Percentiles rank a stretch among this genome's conserved stretches.
These are phyloP conservation scores for Cylas formicarius DNA, from an alignment of 1,140 invertebrate genomes.

Conservation along the genomic window DNA sequence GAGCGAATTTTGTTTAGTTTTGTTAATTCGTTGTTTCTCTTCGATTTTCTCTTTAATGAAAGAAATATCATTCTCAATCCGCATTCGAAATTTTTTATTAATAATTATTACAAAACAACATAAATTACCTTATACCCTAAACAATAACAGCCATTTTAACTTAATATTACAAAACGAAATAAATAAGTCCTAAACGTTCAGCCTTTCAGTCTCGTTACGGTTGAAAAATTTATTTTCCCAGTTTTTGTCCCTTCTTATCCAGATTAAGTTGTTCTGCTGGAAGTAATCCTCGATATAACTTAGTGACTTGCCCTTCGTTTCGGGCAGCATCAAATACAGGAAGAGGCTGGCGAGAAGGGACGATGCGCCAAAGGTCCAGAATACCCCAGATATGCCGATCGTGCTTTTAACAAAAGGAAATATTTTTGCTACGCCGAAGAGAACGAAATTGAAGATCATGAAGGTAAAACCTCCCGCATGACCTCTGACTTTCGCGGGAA, in stretches of 20 bases:
- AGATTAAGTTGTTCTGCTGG: conserved; percentile 51
- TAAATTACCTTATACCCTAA: too few species aligned
- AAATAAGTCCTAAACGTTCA: conserved; percentile 5
- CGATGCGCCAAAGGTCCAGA: conserved; percentile 60
- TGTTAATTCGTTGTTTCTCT: too few species aligned
- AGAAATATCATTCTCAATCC: too few species aligned
- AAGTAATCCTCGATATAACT: conserved; percentile 77
- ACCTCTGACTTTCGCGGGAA: conserved; percentile 51
- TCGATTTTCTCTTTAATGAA: too few species aligned
- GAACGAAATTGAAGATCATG: conserved; percentile 55
- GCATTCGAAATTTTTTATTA: too few species aligned
- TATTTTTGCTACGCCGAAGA: conserved; percentile 67
- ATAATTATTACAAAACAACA: too few species aligned
- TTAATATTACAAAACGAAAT: too few species aligned
- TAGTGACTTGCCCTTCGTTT: conserved; percentile 71
- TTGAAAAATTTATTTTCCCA: conserved; percentile 15
- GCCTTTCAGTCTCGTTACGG: conserved; percentile 4
- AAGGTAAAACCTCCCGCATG: conserved; percentile 57
- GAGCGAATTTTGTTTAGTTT: too few species aligned
- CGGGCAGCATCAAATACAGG: conserved; percentile 66
- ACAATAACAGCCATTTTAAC: too few species aligned
- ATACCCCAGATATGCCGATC: conserved; percentile 56
- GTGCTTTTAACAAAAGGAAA: conserved; percentile 54
- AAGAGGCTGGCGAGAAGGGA: conserved; percentile 56
- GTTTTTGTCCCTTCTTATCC: conserved; percentile 19